Conservation (phyloP, 1,140 invertebrate species). For the Drosophila tani region DNA sequence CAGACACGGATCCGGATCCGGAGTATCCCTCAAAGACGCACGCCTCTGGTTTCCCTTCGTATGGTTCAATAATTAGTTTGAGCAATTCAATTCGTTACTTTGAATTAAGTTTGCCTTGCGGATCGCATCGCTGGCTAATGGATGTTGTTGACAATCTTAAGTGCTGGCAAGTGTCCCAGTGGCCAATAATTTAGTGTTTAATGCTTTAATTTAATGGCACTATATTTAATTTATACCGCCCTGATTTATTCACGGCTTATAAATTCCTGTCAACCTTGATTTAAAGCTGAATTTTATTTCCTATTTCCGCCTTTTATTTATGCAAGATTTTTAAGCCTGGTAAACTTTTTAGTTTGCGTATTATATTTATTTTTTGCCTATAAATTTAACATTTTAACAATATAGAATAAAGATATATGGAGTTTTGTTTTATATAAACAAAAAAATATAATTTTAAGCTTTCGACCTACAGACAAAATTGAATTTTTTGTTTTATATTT, state of each 20-base stretch:
- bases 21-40: not conserved
- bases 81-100: constrained; percentile 47
- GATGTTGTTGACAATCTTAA: constrained; percentile 36
- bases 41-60: not conserved
- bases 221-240: not conserved
- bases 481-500: too few species aligned
- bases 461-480: too few species aligned
- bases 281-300: not conserved
- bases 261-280: not conserved
- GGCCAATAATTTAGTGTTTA: constrained; percentile 30
- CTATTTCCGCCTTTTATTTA: not conserved
- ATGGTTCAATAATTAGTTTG: constrained; percentile 60
- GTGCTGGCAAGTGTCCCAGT: constrained; percentile 39
- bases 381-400: not conserved
- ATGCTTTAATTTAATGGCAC: constrained; percentile 8
- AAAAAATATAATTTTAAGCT: too few species aligned
- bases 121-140: constrained; percentile 19
- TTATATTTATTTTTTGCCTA: too few species aligned
- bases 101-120: constrained; percentile 50
- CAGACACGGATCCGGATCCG: not conserved
- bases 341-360: not conserved
- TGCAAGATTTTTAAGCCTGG: not conserved
- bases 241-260: constrained; percentile 4
- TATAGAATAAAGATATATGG: too few species aligned
- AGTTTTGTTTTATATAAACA: too few species aligned